These are phyloP conservation scores for Xenotilapia longispinis DNA, from an alignment of 2,113 vertebrate species.

Conservation along the genomic window DNA sequence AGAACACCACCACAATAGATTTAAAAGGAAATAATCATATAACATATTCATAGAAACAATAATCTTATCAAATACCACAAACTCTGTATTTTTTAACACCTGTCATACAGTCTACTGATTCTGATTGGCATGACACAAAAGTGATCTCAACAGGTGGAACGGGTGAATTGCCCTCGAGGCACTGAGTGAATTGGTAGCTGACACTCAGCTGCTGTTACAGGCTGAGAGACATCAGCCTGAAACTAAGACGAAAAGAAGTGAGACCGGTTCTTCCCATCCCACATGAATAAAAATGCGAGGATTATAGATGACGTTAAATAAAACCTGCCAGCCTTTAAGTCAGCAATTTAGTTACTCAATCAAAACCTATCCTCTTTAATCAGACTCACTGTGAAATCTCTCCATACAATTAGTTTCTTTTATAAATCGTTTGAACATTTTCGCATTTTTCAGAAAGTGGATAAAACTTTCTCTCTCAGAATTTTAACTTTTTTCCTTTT, in stretches of 20 bases:
- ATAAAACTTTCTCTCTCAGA: neutral
- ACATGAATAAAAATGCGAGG: neutral
- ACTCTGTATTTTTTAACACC: neutral
- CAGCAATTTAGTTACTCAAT: neutral
- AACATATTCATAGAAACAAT: neutral
- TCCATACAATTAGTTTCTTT: neutral
- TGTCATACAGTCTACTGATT: neutral
- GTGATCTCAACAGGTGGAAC: slow-evolving; percentile 21
- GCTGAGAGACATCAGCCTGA: slow-evolving; percentile 4
- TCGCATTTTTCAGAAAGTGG: neutral
- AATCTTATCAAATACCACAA: neutral
- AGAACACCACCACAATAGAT: fast-evolving
- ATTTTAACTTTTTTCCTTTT: neutral
- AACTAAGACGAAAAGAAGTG: slow-evolving; percentile 20
- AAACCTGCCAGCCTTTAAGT: neutral
- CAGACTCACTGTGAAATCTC: neutral
- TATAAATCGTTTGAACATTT: neutral
- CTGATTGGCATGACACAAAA: neutral
- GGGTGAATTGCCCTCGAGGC: neutral
- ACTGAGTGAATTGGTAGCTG: neutral
- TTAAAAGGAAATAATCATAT: neutral
- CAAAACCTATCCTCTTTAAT: neutral
- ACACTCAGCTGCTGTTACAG: neutral
- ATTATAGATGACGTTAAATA: neutral
- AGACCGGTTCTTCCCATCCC: slow-evolving; percentile 17